phyloP scores from a whole-genome alignment of 2,888 invertebrate species.

The Meteorus colon region DNA sequence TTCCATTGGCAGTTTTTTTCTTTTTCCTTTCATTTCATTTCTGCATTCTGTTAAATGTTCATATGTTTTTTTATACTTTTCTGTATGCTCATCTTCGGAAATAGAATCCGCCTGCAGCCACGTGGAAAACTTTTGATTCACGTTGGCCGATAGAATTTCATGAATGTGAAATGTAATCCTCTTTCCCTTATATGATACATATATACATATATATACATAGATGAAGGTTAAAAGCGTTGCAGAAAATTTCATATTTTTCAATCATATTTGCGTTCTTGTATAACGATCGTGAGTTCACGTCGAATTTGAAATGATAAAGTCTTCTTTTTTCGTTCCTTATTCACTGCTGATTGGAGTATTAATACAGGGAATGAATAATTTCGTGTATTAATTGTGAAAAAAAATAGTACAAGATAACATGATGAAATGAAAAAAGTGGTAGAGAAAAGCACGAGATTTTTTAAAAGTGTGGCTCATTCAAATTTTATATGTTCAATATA shows the following conservation, averaged over 20 bases:
- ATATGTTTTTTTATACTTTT: conserved; percentile 30
- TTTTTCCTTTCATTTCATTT: neutral
- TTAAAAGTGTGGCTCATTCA: neutral
- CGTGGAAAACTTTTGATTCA: conserved; percentile 64
- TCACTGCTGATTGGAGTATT: neutral
- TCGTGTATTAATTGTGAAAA: neutral
- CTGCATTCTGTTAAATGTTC: conserved; percentile 27
- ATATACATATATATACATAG: neutral
- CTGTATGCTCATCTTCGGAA: conserved; percentile 6
- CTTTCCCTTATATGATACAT: conserved; percentile 8
- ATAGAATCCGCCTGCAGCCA: conserved; percentile 22
- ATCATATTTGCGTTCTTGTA: conserved; percentile 50
- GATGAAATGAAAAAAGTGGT: neutral
- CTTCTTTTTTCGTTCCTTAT: neutral
- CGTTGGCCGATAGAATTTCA: conserved; percentile 63
- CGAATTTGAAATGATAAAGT: neutral
- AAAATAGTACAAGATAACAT: neutral
- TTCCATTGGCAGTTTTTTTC: neutral
- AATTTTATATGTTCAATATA: neutral
- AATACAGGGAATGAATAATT: neutral
- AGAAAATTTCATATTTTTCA: conserved; percentile 60
- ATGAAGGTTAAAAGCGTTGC: conserved; percentile 17
- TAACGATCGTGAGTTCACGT: neutral
- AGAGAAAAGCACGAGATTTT: neutral
- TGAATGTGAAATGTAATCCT: conserved; percentile 68